Conservation (phyloP, 2,797 vertebrate genomes). For the Streptopelia turtur region DNA sequence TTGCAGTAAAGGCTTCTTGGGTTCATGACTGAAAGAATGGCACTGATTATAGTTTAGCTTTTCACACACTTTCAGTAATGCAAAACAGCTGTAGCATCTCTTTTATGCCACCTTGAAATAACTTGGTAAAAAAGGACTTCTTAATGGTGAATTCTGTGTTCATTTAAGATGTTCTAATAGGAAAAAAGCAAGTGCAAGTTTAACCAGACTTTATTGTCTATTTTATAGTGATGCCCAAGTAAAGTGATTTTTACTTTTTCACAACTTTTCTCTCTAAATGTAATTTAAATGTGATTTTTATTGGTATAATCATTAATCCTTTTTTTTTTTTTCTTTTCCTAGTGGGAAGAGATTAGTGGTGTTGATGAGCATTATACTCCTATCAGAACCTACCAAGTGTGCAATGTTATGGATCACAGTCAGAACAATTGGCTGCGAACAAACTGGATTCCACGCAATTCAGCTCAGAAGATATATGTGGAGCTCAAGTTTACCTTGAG, state of each 20-base stretch:
- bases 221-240: background rate
- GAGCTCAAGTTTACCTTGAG: conserved; percentile 97
- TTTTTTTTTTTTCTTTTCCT: background rate
- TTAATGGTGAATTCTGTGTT: background rate
- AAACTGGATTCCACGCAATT: conserved; percentile 95
- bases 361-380: conserved; percentile 98
- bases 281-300: background rate
- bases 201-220: background rate
- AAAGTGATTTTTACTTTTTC: background rate
- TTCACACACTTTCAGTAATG: background rate
- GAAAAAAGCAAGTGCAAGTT: background rate
- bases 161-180: background rate
- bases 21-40: background rate
- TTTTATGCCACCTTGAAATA: background rate
- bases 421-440: conserved; percentile 99
- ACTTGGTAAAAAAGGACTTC: background rate
- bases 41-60: background rate
- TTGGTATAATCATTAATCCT: background rate
- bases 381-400: conserved; percentile 98
- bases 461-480: conserved; percentile 96
- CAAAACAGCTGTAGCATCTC: background rate
- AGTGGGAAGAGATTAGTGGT: conserved; percentile 99
- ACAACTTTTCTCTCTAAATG: background rate
- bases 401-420: conserved; percentile 98
- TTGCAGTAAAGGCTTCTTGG: background rate